Conservation (phyloP, 2,888 invertebrate species). For the Caradrina clavipalpis region DNA sequence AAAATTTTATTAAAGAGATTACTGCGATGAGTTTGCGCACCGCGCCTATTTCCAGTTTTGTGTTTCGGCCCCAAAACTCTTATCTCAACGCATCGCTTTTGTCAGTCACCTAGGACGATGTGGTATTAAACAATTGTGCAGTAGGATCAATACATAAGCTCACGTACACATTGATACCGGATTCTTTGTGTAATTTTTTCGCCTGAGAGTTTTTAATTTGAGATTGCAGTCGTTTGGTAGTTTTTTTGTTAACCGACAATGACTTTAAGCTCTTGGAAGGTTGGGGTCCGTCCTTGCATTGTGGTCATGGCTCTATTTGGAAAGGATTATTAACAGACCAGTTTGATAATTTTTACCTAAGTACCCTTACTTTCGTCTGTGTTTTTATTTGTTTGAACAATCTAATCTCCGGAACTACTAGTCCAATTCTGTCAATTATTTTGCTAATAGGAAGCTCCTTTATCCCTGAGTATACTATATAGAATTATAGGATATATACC, state of each 20-base stretch:
- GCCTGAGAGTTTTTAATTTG: background rate
- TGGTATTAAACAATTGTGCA: background rate
- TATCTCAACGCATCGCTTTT: background rate
- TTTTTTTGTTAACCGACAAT: background rate
- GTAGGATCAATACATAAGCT: slow-evolving; percentile 1
- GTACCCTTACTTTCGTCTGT: background rate
- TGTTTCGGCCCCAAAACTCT: background rate
- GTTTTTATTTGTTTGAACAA: too few species aligned
- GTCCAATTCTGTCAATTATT: too few species aligned
- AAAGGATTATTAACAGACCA: too few species aligned
- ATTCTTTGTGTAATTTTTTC: background rate
- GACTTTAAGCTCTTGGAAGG: background rate
- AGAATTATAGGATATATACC: too few species aligned
- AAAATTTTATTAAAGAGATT: too few species aligned
- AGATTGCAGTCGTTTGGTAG: too few species aligned
- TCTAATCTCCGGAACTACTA: too few species aligned
- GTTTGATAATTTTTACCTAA: background rate
- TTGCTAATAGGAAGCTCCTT: too few species aligned
- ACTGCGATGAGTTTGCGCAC: too few species aligned
- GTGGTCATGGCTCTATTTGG: background rate
- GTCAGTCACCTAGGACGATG: slow-evolving; percentile 8
- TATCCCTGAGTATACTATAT: too few species aligned
- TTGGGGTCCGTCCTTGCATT: background rate
- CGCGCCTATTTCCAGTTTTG: too few species aligned
- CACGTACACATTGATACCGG: background rate